Percentiles rank a stretch among this genome's conserved stretches.
Evolutionary conservation across 1,140 invertebrate genomes (phyloP).

Genomic region (Panonychus citri): DNA sequence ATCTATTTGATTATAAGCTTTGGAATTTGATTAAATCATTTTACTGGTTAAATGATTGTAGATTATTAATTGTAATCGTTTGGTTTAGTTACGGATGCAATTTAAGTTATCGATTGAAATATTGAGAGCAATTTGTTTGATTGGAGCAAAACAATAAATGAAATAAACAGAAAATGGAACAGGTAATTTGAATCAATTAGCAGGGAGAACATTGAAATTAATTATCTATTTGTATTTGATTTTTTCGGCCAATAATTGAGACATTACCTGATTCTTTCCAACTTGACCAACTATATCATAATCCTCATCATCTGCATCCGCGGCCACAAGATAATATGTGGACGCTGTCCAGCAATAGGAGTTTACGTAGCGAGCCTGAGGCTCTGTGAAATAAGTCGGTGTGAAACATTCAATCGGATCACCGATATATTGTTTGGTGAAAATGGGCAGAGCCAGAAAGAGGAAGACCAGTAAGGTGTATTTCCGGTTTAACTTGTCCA

Average conservation of each 20-base stretch:
- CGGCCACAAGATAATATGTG: constrained; percentile 22
- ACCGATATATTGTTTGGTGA: constrained; percentile 31
- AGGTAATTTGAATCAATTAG: too few species aligned
- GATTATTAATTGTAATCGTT: too few species aligned
- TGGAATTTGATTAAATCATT: too few species aligned
- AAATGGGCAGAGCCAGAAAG: constrained; percentile 29
- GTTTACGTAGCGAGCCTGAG: constrained; percentile 24
- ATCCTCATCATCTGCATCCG: constrained; percentile 14
- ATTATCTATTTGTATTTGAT: not conserved
- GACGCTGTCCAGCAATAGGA: constrained; percentile 24
- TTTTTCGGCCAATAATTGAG: not conserved
- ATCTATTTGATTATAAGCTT: too few species aligned
- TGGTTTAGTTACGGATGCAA: too few species aligned
- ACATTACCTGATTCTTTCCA: constrained; percentile 3
- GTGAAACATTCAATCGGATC: constrained; percentile 29
- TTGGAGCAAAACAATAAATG: too few species aligned
- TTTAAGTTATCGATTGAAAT: too few species aligned
- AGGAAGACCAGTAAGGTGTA: constrained; percentile 31
- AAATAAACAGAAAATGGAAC: too few species aligned
- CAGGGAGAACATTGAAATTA: too few species aligned
- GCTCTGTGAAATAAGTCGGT: constrained; percentile 24
- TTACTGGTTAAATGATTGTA: too few species aligned
- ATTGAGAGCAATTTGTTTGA: too few species aligned
- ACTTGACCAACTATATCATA: constrained; percentile 10
- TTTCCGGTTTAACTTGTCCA: constrained; percentile 31